These are phyloP conservation scores for Malachius bipustulatus DNA, from an alignment of 2,888 invertebrate genomes.

Conservation along the genomic window DNA sequence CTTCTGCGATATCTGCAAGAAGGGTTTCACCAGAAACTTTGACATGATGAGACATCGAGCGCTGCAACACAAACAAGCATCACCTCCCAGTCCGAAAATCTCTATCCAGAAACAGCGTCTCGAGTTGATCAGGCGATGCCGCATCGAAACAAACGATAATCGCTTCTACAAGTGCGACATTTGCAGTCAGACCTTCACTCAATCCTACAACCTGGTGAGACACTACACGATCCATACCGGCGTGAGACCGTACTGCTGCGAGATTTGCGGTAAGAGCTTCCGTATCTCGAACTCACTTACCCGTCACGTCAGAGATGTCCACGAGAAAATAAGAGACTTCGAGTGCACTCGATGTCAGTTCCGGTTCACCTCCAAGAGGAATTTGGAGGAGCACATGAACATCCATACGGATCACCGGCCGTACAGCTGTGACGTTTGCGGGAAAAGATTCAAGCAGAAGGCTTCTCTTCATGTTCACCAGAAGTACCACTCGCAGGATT, in stretches of 20 bases:
- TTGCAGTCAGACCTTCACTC: conserved; percentile 34
- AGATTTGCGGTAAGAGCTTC: conserved; percentile 43
- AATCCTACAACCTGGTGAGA: conserved; percentile 34
- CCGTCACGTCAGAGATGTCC: conserved; percentile 41
- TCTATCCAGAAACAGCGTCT: conserved; percentile 20
- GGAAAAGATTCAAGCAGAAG: conserved; percentile 41
- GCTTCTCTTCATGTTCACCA: conserved; percentile 34
- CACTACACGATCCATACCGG: conserved; percentile 40
- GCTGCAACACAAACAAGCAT: conserved; percentile 21
- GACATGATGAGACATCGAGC: conserved; percentile 31
- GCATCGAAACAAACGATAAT: conserved; percentile 21
- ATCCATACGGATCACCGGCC: conserved; percentile 39
- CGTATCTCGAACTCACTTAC: conserved; percentile 40
- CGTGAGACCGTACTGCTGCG: conserved; percentile 39
- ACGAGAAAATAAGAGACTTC: conserved; percentile 39
- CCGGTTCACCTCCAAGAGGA: conserved; percentile 39
- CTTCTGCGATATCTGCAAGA: conserved; percentile 29
- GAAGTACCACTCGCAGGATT: conserved; percentile 21
- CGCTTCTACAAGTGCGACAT: conserved; percentile 34
- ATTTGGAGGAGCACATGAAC: conserved; percentile 41
- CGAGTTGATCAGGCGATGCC: conserved; percentile 26
- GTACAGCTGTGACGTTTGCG: conserved; percentile 44
- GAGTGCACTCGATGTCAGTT: conserved; percentile 39
- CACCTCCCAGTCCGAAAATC: conserved; percentile 9
- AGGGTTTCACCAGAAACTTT: conserved; percentile 31